Evolutionary conservation across 2,797 vertebrate genomes (phyloP), one percentile per base, ranked within the genome.

Genomic region (Tragopan temminckii): DNA sequence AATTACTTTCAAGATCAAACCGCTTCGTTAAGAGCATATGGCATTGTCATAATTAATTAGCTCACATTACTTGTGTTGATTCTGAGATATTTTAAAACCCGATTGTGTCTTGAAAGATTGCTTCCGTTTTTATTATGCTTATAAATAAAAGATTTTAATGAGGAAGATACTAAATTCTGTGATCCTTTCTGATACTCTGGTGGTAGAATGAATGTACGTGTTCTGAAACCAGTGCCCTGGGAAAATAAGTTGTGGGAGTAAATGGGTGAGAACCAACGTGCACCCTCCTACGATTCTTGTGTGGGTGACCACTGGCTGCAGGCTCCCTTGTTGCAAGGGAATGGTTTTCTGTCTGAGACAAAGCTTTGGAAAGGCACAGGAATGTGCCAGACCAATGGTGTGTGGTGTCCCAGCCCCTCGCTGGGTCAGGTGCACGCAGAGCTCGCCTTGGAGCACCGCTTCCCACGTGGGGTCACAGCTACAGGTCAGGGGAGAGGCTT

Each of bases 71-170:
- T 92, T 95, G 40, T 95, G 35, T 89, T 94, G 87, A 50, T 85
- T 78, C 82, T 91, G 70, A 87, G 74, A 77, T 90, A 42, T 58
- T 86, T 82, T 36, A 35, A 66, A 85, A 69, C 58, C 74, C 2
- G 3, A 63, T 94, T 63, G 7, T 35, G 7, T 72, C 2, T 53
- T 81, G n/a, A 88, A 83, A 66, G 87, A 92, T 80, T 95, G 80
- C n/a, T 25, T 72, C 45, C 1, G 11, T 86, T 45, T 92, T 59
- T 87, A 61, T 83, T 81, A 66, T 95, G 57, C 70, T 70, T 89
- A 42, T 64, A 58, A 96, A 97, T 97, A 97, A 97, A 96, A 40
- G 77, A 50, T 86, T 93, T 79, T 90, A 93, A 91, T 94, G 82
- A 93, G 27, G 29, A 93, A 79, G 9, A 4, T 52, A 14, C 58